Evolutionary conservation across 1,140 invertebrate genomes (phyloP).

Genomic region (Brachionus rubens): DNA sequence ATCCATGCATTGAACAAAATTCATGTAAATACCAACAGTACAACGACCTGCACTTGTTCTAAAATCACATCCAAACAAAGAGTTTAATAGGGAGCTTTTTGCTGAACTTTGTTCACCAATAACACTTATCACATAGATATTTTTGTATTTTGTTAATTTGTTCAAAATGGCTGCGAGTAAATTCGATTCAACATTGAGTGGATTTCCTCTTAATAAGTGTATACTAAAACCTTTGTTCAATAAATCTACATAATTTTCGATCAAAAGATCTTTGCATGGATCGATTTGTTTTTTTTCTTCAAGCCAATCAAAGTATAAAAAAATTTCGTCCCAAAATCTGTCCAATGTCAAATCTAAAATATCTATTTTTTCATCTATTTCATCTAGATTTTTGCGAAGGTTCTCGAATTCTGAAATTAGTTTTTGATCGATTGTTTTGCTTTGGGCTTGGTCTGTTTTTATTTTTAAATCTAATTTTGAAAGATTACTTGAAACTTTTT

Average conservation of each 20-base stretch:
- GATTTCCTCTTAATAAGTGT: neutral
- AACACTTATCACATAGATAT: constrained; percentile 11
- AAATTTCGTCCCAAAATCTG: neutral
- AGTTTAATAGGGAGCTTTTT: constrained; percentile 44
- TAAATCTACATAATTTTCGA: neutral
- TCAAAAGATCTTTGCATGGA: neutral
- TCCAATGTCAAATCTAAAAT: neutral
- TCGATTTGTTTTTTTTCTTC: neutral
- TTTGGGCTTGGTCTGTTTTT: neutral
- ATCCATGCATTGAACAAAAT: neutral
- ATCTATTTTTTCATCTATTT: constrained; percentile 3
- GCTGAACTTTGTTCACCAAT: constrained; percentile 45
- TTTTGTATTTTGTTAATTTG: neutral
- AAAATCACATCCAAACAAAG: constrained; percentile 45
- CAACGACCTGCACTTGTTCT: constrained; percentile 46
- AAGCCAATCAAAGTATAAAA: neutral
- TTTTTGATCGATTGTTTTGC: neutral
- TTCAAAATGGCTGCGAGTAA: neutral
- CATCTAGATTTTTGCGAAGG: neutral
- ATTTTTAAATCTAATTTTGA: neutral
- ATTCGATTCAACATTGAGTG: neutral
- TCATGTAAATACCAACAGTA: constrained; percentile 40
- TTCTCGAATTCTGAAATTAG: neutral
- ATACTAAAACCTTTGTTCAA: neutral
- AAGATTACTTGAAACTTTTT: neutral